Evolutionary conservation across 2,113 vertebrate genomes (phyloP).

Genomic region (Scatophagus argus): DNA sequence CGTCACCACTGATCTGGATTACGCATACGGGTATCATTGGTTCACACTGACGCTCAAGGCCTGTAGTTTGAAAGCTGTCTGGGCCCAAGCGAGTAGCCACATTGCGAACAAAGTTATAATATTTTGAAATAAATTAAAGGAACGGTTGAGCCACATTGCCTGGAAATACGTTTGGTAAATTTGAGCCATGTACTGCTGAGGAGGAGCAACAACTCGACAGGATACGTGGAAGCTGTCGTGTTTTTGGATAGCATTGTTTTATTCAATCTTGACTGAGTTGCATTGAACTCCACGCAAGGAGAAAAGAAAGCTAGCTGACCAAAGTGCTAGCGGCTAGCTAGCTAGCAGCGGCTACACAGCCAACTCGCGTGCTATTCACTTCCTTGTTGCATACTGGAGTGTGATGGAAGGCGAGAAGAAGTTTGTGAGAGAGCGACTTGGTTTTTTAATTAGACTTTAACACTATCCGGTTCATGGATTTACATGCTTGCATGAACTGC

Average conservation of each 20-base stretch:
- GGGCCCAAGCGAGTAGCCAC: constrained; percentile 64
- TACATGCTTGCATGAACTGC: neutral
- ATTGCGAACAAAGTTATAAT: constrained; percentile 65
- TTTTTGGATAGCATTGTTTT: constrained; percentile 56
- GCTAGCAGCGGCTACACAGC: constrained; percentile 52
- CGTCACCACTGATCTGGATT: constrained; percentile 55
- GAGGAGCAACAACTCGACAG: neutral
- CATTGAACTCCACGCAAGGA: constrained; percentile 69
- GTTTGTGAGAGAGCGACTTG: constrained; percentile 52
- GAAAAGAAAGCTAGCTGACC: constrained; percentile 66
- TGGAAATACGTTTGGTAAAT: neutral
- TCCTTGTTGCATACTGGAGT: constrained; percentile 77
- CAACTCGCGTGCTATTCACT: constrained; percentile 73
- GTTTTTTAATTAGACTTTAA: constrained; percentile 25
- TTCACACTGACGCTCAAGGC: constrained; percentile 67
- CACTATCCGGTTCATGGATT: constrained; percentile 46
- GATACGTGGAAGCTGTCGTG: constrained; percentile 9
- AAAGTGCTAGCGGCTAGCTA: constrained; percentile 48
- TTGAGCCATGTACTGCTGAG: neutral
- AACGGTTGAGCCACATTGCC: neutral
- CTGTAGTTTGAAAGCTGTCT: constrained; percentile 75
- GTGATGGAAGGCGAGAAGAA: constrained; percentile 72
- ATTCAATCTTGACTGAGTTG: constrained; percentile 66
- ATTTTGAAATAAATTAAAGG: constrained; percentile 37
- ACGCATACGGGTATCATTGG: constrained; percentile 70